Evolutionary conservation across 2,797 vertebrate genomes (phyloP), one percentile per base, ranked within the genome.

Genomic region (Carcharodon carcharias): DNA sequence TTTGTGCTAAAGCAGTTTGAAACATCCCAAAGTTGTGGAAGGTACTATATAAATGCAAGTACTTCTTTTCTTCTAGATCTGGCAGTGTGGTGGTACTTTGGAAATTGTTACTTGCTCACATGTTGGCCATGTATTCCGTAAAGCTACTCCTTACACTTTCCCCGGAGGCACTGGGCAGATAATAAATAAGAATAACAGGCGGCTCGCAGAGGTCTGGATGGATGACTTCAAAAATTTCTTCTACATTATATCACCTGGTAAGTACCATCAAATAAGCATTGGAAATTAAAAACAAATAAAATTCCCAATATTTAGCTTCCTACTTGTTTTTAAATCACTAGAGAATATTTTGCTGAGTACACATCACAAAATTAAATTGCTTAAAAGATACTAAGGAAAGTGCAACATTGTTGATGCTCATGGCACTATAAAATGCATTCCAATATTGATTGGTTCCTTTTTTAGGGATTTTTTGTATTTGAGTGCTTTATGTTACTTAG

Each of bases 221-320:
- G 99, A 99, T 96, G 99, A 99, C 97, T 99, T 99, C 97, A 99
- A 99, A 97, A 99, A 99, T 97, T 99, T 99, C 97, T 99, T 99
- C 98, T 99, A 99, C 96, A 99, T 99, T 96, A 99, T 99, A 98
- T 99, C 99, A 96, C 99, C 99, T 97, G 99, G 99, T 99, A 96
- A 98, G 98, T 77, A 95, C 45, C 65, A 69, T 69, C 61, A 69
- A 40, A 45, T 69, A 69, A 94, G 40, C 69, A 95, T 14, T 40
- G 31, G 45, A 95, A 95, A 71, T 54, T 71, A 14, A 69, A 71
- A 7, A 5, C 21, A 69, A 89, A 35, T 89, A 91, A 73, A 35
- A 28, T 56, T 91, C 56, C 26, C 28, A 54, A 69, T 23, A 61
- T 54, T 63, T 95, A 69, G 6, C 40, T 95, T 71, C 1, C 4